A percentile compares a stretch with the other conserved stretches of the same genome.
These are phyloP conservation scores for Busseola fusca DNA, from an alignment of 2,888 invertebrate genomes.

Conservation along the genomic window DNA sequence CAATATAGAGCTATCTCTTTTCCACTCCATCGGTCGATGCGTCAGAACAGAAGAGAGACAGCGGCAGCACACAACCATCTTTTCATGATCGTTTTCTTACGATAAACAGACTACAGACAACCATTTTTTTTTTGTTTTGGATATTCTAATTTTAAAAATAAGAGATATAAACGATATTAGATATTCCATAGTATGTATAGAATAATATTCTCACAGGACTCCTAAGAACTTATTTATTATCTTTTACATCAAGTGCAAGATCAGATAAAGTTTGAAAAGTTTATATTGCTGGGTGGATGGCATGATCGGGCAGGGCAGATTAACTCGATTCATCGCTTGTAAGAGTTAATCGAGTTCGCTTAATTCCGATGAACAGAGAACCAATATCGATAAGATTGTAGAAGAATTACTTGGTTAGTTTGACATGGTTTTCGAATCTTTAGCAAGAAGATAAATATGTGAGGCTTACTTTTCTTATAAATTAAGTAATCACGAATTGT, in stretches of 20 bases:
- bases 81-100: too few relatives aligned
- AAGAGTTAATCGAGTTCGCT: constrained; percentile 46
- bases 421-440: neutral
- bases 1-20: too few relatives aligned
- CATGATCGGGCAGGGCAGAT: constrained; percentile 42
- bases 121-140: neutral
- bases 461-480: too few relatives aligned
- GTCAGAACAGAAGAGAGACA: too few relatives aligned
- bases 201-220: neutral
- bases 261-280: constrained; percentile 47
- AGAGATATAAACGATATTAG: neutral
- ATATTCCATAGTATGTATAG: neutral
- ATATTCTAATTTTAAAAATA: neutral
- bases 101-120: too few relatives aligned
- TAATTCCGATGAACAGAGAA: constrained; percentile 35
- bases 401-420: constrained; percentile 12
- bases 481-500: neutral
- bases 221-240: constrained; percentile 9
- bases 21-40: too few relatives aligned
- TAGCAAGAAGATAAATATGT: constrained; percentile 7
- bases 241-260: constrained; percentile 29
- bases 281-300: constrained; percentile 44
- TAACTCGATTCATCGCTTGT: constrained; percentile 45
- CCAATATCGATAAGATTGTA: constrained; percentile 28
- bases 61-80: too few relatives aligned